phyloP scores from a whole-genome alignment of 2,797 vertebrate genomes.

The Falco concolor region DNA sequence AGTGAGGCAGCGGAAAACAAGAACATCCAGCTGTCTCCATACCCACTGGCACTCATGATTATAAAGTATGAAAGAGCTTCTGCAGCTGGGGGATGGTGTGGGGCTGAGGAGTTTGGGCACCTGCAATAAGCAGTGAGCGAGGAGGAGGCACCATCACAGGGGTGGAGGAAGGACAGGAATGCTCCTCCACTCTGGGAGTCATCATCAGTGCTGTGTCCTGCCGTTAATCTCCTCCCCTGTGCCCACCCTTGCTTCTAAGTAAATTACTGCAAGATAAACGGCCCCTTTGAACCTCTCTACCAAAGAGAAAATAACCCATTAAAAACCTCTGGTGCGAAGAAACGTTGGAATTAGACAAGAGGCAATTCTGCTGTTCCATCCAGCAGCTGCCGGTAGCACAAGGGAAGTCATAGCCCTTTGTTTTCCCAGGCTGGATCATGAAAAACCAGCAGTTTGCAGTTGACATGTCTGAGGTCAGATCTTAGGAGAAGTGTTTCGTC shows the following conservation, averaged over 20 bases:
- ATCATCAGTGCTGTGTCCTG: background rate
- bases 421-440: background rate
- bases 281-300: background rate
- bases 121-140: background rate
- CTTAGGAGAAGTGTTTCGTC: background rate
- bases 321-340: background rate
- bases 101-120: background rate
- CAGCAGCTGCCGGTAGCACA: accelerated
- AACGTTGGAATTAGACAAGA: background rate
- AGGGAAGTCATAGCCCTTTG: accelerated
- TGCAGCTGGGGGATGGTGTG: background rate
- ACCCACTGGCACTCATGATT: background rate
- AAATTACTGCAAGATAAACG: background rate
- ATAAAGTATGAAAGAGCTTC: background rate
- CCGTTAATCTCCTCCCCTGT: background rate
- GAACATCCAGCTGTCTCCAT: background rate
- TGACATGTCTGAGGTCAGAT: background rate
- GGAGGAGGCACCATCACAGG: background rate
- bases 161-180: background rate
- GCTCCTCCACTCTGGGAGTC: background rate
- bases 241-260: background rate
- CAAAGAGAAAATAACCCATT: background rate
- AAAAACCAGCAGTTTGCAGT: background rate
- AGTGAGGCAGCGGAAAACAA: background rate
- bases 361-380: background rate